Evolutionary conservation across 2,113 vertebrate genomes (phyloP).

Genomic region (Onychostoma macrolepis): DNA sequence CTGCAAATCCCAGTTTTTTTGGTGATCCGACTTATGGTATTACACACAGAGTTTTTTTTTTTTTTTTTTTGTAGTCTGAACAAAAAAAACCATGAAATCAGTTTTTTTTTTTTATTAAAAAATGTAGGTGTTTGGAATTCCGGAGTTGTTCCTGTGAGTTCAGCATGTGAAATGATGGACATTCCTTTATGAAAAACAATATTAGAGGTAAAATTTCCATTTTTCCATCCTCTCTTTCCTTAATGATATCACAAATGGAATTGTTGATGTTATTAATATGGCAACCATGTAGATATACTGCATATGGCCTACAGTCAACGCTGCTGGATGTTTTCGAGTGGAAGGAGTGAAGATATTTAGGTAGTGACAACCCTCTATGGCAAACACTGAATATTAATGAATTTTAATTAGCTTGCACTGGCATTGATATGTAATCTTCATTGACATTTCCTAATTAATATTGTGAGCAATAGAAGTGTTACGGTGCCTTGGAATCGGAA

Average conservation of each 20-base stretch:
- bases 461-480: background rate
- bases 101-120: background rate
- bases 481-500: background rate
- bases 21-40: background rate
- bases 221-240: background rate
- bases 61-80: background rate
- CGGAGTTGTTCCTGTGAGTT: background rate
- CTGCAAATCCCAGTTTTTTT: background rate
- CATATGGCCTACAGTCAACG: background rate
- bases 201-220: background rate
- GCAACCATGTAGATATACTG: background rate
- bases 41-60: background rate
- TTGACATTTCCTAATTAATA: background rate
- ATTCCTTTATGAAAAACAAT: background rate
- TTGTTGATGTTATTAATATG: background rate
- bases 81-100: background rate
- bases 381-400: background rate
- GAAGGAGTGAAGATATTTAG: background rate
- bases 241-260: background rate
- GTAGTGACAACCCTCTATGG: background rate
- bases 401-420: background rate
- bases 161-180: background rate
- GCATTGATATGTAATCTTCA: background rate
- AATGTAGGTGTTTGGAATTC: background rate
- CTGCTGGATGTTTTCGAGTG: background rate